These are phyloP conservation scores for Rhyacophila evoluta DNA, from an alignment of 2,888 invertebrate genomes.

Conservation along the genomic window DNA sequence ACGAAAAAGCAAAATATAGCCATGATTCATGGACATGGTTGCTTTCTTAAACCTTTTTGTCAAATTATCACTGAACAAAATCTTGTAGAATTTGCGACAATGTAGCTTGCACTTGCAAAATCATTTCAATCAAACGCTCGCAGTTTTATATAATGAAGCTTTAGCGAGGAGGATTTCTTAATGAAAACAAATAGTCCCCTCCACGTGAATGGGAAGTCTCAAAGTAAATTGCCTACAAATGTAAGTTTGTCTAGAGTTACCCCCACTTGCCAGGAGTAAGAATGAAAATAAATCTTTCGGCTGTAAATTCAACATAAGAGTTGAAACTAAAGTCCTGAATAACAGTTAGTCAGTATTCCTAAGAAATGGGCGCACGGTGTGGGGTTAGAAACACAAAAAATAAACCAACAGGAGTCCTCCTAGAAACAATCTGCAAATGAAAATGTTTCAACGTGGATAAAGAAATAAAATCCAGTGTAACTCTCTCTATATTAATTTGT, in stretches of 20 bases:
- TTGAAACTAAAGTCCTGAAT: constrained; percentile 53
- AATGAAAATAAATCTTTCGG: constrained; percentile 54
- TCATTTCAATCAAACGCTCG: constrained; percentile 40
- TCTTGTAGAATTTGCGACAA: too few species aligned
- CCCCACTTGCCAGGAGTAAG: constrained; percentile 46
- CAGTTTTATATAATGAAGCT: constrained; percentile 32
- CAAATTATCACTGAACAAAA: too few species aligned
- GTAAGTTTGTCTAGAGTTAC: constrained; percentile 54
- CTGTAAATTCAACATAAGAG: constrained; percentile 54
- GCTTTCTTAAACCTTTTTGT: too few species aligned
- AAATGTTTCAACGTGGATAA: constrained; percentile 37
- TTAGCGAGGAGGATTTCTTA: constrained; percentile 33
- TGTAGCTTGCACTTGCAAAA: not conserved
- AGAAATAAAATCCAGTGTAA: constrained; percentile 26
- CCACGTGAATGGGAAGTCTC: constrained; percentile 49
- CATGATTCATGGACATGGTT: too few species aligned
- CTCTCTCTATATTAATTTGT: too few species aligned
- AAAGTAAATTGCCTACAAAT: constrained; percentile 55
- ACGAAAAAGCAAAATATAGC: too few species aligned
- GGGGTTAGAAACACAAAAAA: constrained; percentile 9
- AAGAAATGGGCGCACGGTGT: not conserved
- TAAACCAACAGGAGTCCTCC: constrained; percentile 28
- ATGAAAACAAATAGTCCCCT: constrained; percentile 54
- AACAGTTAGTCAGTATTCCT: constrained; percentile 40
- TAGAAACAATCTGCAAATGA: constrained; percentile 53